phyloP scores from a whole-genome alignment of 2,113 vertebrate species.

The Nestor notabilis region DNA sequence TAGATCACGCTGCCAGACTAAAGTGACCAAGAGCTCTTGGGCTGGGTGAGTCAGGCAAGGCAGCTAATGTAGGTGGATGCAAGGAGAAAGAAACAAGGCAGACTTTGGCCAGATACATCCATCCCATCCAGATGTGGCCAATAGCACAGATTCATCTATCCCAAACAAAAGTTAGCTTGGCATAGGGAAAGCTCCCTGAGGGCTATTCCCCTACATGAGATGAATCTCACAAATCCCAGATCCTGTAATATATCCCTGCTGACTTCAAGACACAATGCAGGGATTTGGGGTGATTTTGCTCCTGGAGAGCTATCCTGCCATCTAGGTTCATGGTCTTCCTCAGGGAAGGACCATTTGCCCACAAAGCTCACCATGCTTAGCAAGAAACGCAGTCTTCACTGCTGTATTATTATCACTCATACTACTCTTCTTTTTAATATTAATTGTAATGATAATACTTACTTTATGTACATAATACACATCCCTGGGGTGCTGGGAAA shows the following conservation, averaged over 20 bases:
- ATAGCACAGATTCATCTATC: neutral
- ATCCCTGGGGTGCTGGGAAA: neutral
- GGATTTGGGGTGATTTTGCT: neutral
- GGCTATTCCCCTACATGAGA: neutral
- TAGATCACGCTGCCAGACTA: neutral
- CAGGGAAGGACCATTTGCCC: neutral
- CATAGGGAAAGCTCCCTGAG: neutral
- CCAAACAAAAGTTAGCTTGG: neutral
- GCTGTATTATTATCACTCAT: neutral
- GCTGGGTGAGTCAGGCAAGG: neutral
- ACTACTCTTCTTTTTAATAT: neutral
- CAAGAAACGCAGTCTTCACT: neutral
- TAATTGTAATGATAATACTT: neutral
- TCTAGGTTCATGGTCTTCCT: neutral
- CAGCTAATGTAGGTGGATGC: neutral
- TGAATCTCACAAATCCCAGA: neutral
- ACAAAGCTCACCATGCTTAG: neutral
- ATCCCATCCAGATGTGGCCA: neutral
- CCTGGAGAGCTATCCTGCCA: neutral
- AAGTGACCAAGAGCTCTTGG: neutral
- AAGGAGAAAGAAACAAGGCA: neutral
- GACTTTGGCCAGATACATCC: neutral
- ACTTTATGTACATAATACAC: neutral
- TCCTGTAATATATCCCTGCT: neutral
- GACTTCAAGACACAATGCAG: neutral